Conservation (phyloP, 2,113 vertebrate species). For the Nothocercus nigrocapillus region DNA sequence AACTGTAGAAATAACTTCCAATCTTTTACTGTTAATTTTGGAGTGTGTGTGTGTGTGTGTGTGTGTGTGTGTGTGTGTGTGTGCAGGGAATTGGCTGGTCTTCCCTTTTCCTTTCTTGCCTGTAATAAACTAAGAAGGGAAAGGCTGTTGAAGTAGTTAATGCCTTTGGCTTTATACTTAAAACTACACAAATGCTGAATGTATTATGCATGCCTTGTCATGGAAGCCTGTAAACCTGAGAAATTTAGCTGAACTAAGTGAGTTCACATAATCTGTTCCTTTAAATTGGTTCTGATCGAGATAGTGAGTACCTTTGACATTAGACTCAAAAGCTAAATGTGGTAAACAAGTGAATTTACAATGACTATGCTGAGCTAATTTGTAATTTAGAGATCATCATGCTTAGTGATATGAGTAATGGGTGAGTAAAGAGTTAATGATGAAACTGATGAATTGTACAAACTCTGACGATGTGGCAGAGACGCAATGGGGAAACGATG, state of each 20-base stretch:
- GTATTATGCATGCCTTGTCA: background rate
- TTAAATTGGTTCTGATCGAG: background rate
- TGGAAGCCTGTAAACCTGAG: background rate
- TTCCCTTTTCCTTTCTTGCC: background rate
- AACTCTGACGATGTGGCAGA: too few relatives aligned
- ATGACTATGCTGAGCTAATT: background rate
- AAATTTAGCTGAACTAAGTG: background rate
- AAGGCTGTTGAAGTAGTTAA: background rate
- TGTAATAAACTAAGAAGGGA: background rate
- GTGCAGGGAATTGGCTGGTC: background rate
- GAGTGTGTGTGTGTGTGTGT: background rate
- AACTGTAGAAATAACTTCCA: background rate
- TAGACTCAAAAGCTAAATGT: background rate
- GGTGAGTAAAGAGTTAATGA: too few relatives aligned
- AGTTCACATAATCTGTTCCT: background rate
- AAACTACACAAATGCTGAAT: background rate
- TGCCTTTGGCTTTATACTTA: background rate
- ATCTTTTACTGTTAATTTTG: slow-evolving; percentile 8
- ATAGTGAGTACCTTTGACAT: background rate
- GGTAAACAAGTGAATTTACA: background rate
- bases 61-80: background rate
- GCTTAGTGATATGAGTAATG: background rate
- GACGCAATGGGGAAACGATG: too few relatives aligned
- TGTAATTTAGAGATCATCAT: background rate
- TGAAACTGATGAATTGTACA: too few relatives aligned